Evolutionary conservation across 2,113 vertebrate genomes (phyloP).

Genomic region (Protomyctophum bolini): DNA sequence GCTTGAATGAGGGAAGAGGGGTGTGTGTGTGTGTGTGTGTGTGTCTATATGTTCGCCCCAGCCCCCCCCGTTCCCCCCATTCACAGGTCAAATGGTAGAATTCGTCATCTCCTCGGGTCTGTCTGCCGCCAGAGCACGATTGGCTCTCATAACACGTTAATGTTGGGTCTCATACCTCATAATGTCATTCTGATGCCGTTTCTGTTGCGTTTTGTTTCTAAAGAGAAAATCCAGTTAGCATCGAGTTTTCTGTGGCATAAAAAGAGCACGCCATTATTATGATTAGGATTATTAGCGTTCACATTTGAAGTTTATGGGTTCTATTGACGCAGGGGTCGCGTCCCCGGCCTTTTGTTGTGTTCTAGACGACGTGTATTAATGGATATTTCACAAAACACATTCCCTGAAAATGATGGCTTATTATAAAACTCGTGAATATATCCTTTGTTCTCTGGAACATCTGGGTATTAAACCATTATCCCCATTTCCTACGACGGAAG

Average conservation of each 20-base stretch:
- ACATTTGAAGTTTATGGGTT: constrained; percentile 23
- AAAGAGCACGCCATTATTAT: constrained; percentile 40
- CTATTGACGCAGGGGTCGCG: not conserved
- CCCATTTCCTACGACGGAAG: too few relatives aligned
- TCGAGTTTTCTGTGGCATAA: constrained; percentile 55
- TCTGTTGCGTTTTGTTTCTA: constrained; percentile 49
- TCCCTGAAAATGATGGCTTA: too few relatives aligned
- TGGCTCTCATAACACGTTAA: constrained; percentile 67
- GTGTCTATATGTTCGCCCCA: constrained; percentile 62
- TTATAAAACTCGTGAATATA: too few relatives aligned
- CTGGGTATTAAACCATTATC: too few relatives aligned
- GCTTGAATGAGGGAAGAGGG: constrained; percentile 45
- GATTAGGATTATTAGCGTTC: constrained; percentile 39
- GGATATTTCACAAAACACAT: too few relatives aligned
- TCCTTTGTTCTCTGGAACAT: too few relatives aligned
- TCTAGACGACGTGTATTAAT: too few relatives aligned
- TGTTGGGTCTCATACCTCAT: constrained; percentile 65
- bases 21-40: constrained; percentile 42
- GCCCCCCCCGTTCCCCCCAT: constrained; percentile 61
- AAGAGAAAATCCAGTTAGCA: constrained; percentile 65
- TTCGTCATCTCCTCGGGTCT: constrained; percentile 79
- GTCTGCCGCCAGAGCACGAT: constrained; percentile 77
- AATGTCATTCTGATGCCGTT: constrained; percentile 31
- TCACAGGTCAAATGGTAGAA: constrained; percentile 76
- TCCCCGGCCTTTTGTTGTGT: constrained; percentile 31